Evolutionary conservation across 2,113 vertebrate genomes (phyloP).

Genomic region (Elaphurus davidianus): DNA sequence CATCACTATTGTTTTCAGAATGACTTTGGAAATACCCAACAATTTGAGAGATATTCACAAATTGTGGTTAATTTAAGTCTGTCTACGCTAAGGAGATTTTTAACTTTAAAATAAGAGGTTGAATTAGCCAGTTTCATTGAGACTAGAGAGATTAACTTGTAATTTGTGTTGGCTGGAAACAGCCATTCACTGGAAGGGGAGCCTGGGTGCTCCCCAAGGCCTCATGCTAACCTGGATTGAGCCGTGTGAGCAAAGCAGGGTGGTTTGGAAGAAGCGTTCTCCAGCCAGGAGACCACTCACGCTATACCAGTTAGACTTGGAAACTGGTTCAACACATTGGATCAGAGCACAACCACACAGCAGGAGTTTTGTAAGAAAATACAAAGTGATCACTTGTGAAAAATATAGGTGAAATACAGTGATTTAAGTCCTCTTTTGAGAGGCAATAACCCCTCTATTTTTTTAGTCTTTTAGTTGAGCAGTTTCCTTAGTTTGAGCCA

Average conservation of each 20-base stretch:
- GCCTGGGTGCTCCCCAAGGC: background rate
- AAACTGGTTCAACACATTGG: conserved; percentile 12
- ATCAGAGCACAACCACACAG: background rate
- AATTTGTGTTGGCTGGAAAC: conserved; percentile 24
- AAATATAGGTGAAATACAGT: background rate
- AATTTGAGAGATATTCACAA: conserved; percentile 30
- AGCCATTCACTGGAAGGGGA: background rate
- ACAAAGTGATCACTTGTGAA: background rate
- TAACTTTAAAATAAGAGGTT: conserved; percentile 38
- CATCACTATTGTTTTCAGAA: conserved; percentile 34
- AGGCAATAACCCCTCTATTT: background rate
- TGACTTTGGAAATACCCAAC: conserved; percentile 23
- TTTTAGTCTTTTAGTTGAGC: background rate
- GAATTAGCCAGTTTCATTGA: conserved; percentile 42
- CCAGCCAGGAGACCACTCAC: background rate
- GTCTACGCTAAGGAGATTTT: background rate
- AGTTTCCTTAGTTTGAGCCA: background rate
- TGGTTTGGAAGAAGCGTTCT: background rate
- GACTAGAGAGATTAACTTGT: conserved; percentile 28
- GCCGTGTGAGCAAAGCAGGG: background rate
- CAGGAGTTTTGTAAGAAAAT: background rate
- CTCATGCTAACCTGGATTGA: background rate
- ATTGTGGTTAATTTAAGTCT: conserved; percentile 46
- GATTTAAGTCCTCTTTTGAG: conserved; percentile 5
- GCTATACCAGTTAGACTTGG: background rate